Evolutionary conservation across 2,113 vertebrate species (phyloP), one percentile per base, ranked within the genome.

Genomic region (Campylorhamphus procurvoides): DNA sequence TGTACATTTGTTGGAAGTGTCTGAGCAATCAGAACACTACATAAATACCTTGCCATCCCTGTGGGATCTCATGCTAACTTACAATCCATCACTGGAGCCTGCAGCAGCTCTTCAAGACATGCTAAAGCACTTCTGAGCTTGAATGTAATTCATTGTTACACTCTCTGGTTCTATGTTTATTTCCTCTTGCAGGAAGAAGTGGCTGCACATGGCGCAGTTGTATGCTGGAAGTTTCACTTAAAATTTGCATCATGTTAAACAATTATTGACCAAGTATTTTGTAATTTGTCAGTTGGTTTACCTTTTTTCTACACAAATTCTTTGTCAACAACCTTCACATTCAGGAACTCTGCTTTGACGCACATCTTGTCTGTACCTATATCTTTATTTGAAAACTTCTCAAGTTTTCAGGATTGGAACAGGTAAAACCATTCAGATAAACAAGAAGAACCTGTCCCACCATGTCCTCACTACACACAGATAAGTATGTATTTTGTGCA

Each of bases 1-100:
- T 94, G 91, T 72, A 86, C 82, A 82, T 92, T 95, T 96, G 93
- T 92, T 97, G 64, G 75, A 82, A 96, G 90, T 53, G 84, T 82
- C 92, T 73, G 52, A 93, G 93, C 90, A 94, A 96, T 77, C 75
- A 92, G 89, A 97, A 79, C 95, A 76, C 83, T 62, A 89, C 95
- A 97, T 95, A 95, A 97, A 94, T 83, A 80, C 96, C 94, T 87
- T 89, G 58, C 80, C 69, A 66, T 84, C 94, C 94, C 89, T 80
- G 52, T 94, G 94, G 93, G 92, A 96, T 94, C 74, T 92, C 72
- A 62, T 49, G 79, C 73, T 95, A 84, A 77, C 17, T 86, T 94
- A 86, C 25, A 93, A 96, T 97, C 93, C 92, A 94, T 97, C 90
- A 95, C 69, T 42, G 89, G 72, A 89, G 69, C 53, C 89, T 89